Base-by-base conservation (phyloP, 2,888 invertebrate species). In the Diarsia mendica region DNA sequence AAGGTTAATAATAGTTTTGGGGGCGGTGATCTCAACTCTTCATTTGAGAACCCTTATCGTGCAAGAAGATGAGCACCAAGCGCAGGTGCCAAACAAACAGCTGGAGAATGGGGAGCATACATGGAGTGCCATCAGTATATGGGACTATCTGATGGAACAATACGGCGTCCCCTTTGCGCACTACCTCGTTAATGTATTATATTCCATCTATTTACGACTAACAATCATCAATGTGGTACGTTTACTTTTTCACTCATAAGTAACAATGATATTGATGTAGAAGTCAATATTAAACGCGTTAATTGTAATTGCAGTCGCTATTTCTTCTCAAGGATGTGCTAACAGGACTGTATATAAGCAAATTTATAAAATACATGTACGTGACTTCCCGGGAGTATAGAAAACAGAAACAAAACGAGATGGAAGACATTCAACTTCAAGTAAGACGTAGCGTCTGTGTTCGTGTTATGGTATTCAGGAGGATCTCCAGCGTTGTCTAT, bases 391-490 rank as follows among this genome's bases (percentile, higher is more conserved):
- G 91, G 23, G 92, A 95, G 76, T 88, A 92, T 70, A 89, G 93
- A 78, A 92, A 90, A 79, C 85, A 86, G 69, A 94, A 93, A 80
- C 90, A 92, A 88, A 90, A 86, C 23, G 93, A 95, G 85, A 86
- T 94, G 65, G 94, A 95, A 80, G 96, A 96, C 60, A 91, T 96
- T 83, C 90, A 93, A 78, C 87, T 95, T 58, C 95, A 96, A 94
- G 95, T 96, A 79, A 82, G 79, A 69, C 61, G 60, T n/a, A 39
- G 49, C 20, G 61, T 55, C 49, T 63, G 3, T 39, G 55, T 23
- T 61, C 15, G 18, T 33, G 6, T 65, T 10, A 20, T 53, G 9
- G 18, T 18, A 48, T 13, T 13, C 11, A 13, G 1, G 9, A 23
- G 18, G 9, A 55, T 51, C 5, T 13, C 13, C 13, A 48, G n/a